A percentile compares a stretch with the other conserved stretches of the same genome.
These are phyloP conservation scores for Novumbra hubbsi DNA, from an alignment of 2,797 vertebrate genomes.

Conservation along the genomic window DNA sequence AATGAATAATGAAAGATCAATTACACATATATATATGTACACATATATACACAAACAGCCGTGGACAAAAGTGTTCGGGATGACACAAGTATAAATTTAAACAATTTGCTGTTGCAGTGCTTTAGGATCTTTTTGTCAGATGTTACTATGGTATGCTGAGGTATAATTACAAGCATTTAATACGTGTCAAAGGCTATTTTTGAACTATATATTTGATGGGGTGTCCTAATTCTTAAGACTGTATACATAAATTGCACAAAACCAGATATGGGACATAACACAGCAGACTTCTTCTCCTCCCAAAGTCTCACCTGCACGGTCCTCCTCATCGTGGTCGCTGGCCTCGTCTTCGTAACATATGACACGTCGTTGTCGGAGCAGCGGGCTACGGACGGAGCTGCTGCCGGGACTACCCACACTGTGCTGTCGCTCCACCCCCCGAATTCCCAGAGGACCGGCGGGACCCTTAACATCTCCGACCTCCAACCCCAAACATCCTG, in stretches of 20 bases:
- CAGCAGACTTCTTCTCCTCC: neutral
- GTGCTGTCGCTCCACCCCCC: slow-evolving; percentile 63
- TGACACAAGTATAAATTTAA: no score
- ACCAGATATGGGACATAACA: neutral
- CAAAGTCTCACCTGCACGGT: slow-evolving; percentile 10
- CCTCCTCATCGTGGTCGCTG: slow-evolving; percentile 66
- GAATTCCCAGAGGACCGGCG: slow-evolving; percentile 37
- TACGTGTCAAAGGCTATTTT: no score
- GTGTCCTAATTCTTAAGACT: no score
- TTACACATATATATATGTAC: no score
- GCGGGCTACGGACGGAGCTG: slow-evolving; percentile 79
- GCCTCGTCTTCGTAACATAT: slow-evolving; percentile 77
- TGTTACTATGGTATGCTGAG: no score
- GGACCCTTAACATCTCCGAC: slow-evolving; percentile 2
- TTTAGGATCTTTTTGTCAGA: no score
- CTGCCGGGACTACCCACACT: slow-evolving; percentile 72
- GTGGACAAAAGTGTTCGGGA: no score
- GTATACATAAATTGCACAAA: neutral
- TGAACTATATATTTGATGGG: no score
- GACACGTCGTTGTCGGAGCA: slow-evolving; percentile 82
- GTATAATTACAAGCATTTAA: no score
- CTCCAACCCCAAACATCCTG: slow-evolving; percentile 16
- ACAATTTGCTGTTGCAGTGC: no score
- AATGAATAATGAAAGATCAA: neutral
- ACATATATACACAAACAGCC: no score